Evolutionary conservation across 2,888 invertebrate species (phyloP).

Genomic region (Syrphus vitripennis): DNA sequence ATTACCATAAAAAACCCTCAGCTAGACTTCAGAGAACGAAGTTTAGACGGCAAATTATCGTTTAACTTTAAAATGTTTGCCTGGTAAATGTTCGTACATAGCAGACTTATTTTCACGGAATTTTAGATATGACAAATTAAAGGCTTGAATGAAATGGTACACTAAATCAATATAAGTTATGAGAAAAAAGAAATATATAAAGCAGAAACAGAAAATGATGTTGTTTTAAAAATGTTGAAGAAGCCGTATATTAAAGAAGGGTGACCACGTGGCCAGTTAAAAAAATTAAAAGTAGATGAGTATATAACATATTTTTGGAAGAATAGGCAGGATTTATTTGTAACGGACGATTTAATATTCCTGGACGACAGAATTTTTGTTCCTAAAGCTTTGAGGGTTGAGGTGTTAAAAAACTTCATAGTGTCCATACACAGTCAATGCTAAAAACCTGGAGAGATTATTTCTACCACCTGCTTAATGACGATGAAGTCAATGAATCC

Average conservation of each 20-base stretch:
- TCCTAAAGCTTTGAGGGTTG: not conserved
- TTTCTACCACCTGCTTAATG: no score
- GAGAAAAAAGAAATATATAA: constrained; percentile 26
- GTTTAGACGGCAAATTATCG: constrained; percentile 37
- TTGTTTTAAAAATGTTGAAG: not conserved
- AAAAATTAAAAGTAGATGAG: constrained; percentile 1
- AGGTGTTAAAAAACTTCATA: not conserved
- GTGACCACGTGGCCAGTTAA: not conserved
- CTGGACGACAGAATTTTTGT: constrained; percentile 14
- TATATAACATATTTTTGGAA: not conserved
- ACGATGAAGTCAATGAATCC: no score
- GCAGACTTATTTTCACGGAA: constrained; percentile 27
- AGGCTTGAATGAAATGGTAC: constrained; percentile 21
- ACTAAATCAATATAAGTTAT: constrained; percentile 22
- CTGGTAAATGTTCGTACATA: constrained; percentile 16
- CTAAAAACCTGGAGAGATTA: no score
- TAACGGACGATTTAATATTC: not conserved
- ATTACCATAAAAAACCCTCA: constrained; percentile 31
- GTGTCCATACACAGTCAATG: no score
- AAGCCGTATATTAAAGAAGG: constrained; percentile 2
- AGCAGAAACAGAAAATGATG: constrained; percentile 14
- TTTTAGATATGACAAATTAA: not conserved
- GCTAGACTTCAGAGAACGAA: constrained; percentile 33
- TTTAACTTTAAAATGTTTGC: constrained; percentile 11
- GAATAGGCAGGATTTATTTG: not conserved